Conservation (phyloP, 2,888 invertebrate species). For the Griposia aprilina region DNA sequence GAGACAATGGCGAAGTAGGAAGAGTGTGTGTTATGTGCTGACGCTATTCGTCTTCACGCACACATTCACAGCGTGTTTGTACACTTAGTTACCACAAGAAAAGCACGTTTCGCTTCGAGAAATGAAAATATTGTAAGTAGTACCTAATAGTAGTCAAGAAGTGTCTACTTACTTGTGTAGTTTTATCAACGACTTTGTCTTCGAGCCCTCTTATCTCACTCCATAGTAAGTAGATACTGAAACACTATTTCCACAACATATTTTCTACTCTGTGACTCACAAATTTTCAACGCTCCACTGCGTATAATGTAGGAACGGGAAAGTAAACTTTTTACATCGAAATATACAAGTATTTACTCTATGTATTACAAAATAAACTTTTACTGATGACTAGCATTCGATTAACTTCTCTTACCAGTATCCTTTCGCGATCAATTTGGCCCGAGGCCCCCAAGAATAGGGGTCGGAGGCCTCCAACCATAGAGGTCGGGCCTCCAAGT, state of each 20-base stretch:
- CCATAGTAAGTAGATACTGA: neutral
- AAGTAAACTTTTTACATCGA: neutral
- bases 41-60: too few relatives aligned
- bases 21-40: too few relatives aligned
- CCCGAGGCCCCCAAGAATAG: slow-evolving; percentile 44
- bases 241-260: neutral
- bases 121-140: too few relatives aligned
- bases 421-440: slow-evolving; percentile 57
- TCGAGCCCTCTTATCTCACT: neutral
- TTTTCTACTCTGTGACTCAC: too few relatives aligned
- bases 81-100: too few relatives aligned
- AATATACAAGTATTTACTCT: slow-evolving; percentile 31
- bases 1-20: too few relatives aligned
- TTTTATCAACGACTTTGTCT: too few relatives aligned
- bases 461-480: slow-evolving; percentile 33
- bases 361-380: slow-evolving; percentile 34
- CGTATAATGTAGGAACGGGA: neutral
- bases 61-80: too few relatives aligned
- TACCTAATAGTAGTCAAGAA: too few relatives aligned
- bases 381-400: slow-evolving; percentile 45
- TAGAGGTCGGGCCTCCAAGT: slow-evolving; percentile 43
- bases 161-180: too few relatives aligned
- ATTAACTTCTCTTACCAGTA: slow-evolving; percentile 55
- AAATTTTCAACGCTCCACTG: neutral
- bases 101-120: too few relatives aligned